Base-by-base conservation (phyloP, 2,797 vertebrate species). In the Halcyon badia region DNA sequence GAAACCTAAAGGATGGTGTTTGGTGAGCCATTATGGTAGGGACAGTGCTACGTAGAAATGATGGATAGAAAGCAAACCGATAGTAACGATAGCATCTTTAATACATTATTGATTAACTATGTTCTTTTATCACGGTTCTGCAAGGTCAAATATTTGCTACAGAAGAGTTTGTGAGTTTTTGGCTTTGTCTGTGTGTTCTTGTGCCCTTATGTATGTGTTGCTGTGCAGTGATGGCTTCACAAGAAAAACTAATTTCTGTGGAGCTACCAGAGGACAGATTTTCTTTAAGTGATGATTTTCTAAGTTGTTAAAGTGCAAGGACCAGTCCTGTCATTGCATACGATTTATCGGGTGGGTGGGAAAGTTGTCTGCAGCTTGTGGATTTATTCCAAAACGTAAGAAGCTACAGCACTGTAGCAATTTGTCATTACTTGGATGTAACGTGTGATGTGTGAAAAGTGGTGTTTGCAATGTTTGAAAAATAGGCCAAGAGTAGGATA, bases 361-460 rank as follows among this genome's bases (percentile, higher is more conserved):
- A 83, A 88, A 56, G 9, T 62, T 91, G 46, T 82, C 33, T 72
- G 57, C 44, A 66, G 60, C 5, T 10, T 28, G 57, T 5, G 20
- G 48, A 61, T 88, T 85, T 90, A 80, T 85, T 87, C 28, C 1
- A 9, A 46, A 41, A 35, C 61, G 26, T 64, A 46, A 83, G 65
- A 92, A 83, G 56, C 6, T 77, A 41, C 46, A 89, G 37, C 8
- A 41, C 26, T 56, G 48, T 42, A 65, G 49, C 75, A 88, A 44
- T 86, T 87, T 87, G 89, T 87, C 33, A 57, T 90, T 91, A 80
- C 49, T 83, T 62, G 69, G 37, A 82, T 86, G 70, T 64, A 88
- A n/a, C 12, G 37, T 39, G 37, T 1, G 2, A 82, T 66, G 41
- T 79, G 44, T 65, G 68, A 90, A 91, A 94, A 64, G 14, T 25